phyloP scores from a whole-genome alignment of 2,113 vertebrate genomes.

The Cephalopholis sonnerati region DNA sequence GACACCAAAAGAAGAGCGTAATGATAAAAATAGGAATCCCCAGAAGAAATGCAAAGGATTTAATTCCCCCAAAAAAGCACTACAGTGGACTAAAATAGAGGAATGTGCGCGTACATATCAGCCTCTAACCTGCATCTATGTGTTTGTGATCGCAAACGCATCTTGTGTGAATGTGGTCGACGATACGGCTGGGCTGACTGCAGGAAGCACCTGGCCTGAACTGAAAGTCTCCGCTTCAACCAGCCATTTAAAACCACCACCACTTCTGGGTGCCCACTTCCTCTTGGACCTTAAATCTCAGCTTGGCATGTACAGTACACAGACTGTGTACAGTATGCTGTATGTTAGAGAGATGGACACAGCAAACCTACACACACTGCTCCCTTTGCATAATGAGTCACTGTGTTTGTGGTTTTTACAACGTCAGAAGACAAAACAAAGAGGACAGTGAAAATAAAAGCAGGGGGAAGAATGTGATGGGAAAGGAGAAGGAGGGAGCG shows the following conservation, averaged over 20 bases:
- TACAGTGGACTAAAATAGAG: background rate
- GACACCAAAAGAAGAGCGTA: background rate
- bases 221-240: background rate
- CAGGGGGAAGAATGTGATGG: background rate
- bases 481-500: background rate
- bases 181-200: background rate
- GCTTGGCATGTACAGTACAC: background rate
- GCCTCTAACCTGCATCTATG: background rate
- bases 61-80: background rate
- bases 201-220: conserved; percentile 51
- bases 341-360: background rate
- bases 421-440: conserved; percentile 38
- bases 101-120: background rate
- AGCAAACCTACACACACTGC: conserved; percentile 3
- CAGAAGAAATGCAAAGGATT: background rate
- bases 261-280: conserved; percentile 44
- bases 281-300: conserved; percentile 27
- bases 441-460: background rate
- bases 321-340: background rate
- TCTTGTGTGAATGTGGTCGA: background rate
- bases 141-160: background rate
- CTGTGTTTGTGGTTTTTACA: conserved; percentile 1
- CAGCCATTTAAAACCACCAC: conserved; percentile 19
- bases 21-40: background rate
- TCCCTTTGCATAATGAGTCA: conserved; percentile 31